Evolutionary conservation across 92 coral and sea anemone species (phyloP).

Genomic region (Metridium senile): DNA sequence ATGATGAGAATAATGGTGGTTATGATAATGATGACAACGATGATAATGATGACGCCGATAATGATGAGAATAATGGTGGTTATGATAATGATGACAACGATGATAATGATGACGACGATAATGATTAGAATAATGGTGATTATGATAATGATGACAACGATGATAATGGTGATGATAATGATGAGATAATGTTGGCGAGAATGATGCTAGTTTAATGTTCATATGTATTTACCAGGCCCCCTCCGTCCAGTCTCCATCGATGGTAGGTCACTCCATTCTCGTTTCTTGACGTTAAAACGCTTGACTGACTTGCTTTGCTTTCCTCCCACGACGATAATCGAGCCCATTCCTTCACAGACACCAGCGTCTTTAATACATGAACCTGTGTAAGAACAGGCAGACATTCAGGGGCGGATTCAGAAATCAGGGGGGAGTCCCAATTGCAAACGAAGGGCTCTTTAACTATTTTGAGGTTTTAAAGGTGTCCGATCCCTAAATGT

Average conservation of each 20-base stretch:
- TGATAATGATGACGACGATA: background rate
- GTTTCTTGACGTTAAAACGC: constrained; percentile 7
- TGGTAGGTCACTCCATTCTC: constrained; percentile 19
- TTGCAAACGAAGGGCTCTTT: constrained; percentile 2
- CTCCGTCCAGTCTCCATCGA: constrained; percentile 23
- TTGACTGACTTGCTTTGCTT: constrained; percentile 18
- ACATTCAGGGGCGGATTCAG: background rate
- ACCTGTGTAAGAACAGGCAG: background rate
- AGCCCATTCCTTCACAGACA: constrained; percentile 19
- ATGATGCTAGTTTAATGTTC: background rate
- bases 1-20: background rate
- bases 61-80: background rate
- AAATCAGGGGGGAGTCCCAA: no score
- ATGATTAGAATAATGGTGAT: background rate
- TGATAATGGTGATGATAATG: background rate
- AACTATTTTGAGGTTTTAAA: no score
- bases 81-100: background rate
- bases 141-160: background rate
- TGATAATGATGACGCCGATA: background rate
- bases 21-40: background rate
- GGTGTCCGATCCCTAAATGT: no score
- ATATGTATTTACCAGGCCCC: constrained; percentile 26
- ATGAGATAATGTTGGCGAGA: background rate
- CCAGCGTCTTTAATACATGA: constrained; percentile 15
- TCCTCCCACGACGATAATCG: constrained; percentile 23